phyloP scores from a whole-genome alignment of 2,113 vertebrate genomes.

The Prunella fulvescens region DNA sequence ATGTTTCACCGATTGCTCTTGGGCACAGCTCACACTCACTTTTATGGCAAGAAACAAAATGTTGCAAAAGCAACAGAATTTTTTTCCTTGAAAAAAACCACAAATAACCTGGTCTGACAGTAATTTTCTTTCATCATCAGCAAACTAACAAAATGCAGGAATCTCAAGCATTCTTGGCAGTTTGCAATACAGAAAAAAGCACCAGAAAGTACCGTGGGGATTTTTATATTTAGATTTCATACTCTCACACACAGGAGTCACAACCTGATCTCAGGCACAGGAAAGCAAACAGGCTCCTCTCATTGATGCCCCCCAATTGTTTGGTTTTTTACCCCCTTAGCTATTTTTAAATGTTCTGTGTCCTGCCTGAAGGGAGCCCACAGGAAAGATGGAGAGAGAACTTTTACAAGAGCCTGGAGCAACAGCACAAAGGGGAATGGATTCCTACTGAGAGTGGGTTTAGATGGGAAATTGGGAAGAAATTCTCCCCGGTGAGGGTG shows the following conservation, averaged over 20 bases:
- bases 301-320: accelerated
- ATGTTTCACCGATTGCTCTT: background rate
- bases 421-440: background rate
- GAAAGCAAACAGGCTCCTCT: background rate
- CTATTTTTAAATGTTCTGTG: background rate
- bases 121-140: background rate
- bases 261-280: background rate
- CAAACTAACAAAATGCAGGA: background rate
- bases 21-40: background rate
- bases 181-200: background rate
- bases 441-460: background rate
- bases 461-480: too few relatives aligned
- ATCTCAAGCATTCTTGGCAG: background rate
- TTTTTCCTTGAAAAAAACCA: background rate
- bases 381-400: background rate
- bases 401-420: background rate
- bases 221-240: background rate
- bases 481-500: accelerated
- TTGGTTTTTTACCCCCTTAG: accelerated
- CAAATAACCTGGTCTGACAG: background rate
- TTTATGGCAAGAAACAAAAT: background rate
- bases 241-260: background rate
- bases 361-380: background rate
- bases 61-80: background rate
- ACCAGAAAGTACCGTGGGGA: background rate